Percentiles rank a stretch among this genome's conserved stretches.
phyloP scores from a whole-genome alignment of 2,888 invertebrate genomes.

The Sinopyrophorus schimmeli region DNA sequence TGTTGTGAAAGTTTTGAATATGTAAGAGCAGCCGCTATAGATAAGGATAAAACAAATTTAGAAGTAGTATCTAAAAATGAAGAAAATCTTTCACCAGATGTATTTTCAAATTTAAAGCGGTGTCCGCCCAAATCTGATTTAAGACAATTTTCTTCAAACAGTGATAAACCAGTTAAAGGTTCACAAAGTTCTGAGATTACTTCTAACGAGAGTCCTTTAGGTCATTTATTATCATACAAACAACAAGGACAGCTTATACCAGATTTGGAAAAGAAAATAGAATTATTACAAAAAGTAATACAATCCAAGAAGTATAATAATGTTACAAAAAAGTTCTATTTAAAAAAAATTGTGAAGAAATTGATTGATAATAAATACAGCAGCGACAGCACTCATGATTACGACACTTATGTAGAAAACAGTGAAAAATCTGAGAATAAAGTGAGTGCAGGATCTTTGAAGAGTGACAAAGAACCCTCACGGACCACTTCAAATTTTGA shows the following conservation, averaged over 20 bases:
- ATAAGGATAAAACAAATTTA: no score
- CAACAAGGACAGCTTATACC: slow-evolving; percentile 53
- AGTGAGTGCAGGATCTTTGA: slow-evolving; percentile 36
- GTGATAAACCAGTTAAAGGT: not conserved
- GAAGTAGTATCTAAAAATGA: not conserved
- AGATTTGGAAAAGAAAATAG: slow-evolving; percentile 66
- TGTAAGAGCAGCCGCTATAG: slow-evolving; percentile 54
- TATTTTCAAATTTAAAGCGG: slow-evolving; percentile 7
- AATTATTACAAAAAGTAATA: slow-evolving; percentile 62
- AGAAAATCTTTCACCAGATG: not conserved
- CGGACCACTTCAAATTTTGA: no score
- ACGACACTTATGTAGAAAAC: not conserved
- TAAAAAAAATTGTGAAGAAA: slow-evolving; percentile 67
- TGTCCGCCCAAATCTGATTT: slow-evolving; percentile 23
- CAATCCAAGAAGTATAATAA: slow-evolving; percentile 64
- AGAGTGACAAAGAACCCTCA: no score
- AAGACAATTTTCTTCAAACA: slow-evolving; percentile 10
- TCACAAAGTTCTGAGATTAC: not conserved
- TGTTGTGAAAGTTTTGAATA: slow-evolving; percentile 73
- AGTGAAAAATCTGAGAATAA: slow-evolving; percentile 6
- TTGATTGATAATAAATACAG: slow-evolving; percentile 58
- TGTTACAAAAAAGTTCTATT: slow-evolving; percentile 63
- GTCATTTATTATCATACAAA: slow-evolving; percentile 35
- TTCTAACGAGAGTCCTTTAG: slow-evolving; percentile 31
- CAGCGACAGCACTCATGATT: slow-evolving; percentile 13